Evolutionary conservation across 2,113 vertebrate species (phyloP), one percentile per base, ranked within the genome.

Genomic region (Halichoerus grypus): DNA sequence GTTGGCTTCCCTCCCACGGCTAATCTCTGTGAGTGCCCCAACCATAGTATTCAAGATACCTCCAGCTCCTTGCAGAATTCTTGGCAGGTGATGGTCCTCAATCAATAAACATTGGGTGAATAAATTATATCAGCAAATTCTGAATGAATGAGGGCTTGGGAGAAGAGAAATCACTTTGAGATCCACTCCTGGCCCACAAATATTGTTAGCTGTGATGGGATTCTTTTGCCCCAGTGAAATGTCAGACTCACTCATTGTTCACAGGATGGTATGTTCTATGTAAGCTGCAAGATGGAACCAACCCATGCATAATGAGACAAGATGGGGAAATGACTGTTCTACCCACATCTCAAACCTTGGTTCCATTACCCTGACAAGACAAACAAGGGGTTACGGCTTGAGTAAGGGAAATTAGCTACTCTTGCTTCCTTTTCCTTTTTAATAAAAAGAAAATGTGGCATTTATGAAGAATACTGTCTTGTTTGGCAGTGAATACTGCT

Each of bases 201-300:
- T 53, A 71, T 67, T 85, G n/a, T 95, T 92, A 72, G 49, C 42
- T 87, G 7, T 79, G 59, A 80, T 39, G 55, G 79, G 72, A 96
- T 14, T 77, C 42, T 80, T 80, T 97, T 96, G 67, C 67, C 86
- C 67, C 57, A 53, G 36, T 72, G 91, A 96, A 91, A 94, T 94
- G 61, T 96, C 87, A 88, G 39, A 36, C 55, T 33, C 57, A 83
- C 67, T 94, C 61, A 5, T 65, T 97, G 91, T 85, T 96, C 88
- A 42, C 11, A 31, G 51, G 42, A 77, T 18, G 11, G 16, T 59
- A 9, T 53, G 55, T 89, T 92, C 92, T 57, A 22, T 92, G 79
- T 87, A 92, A 96, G 67, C 51, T 95, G 69, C 36, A 89, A 49
- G 74, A 86, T 80, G 65, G 77, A 96, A 61, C 77, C 49, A 93